phyloP scores from a whole-genome alignment of 1,140 invertebrate genomes.

The Dendroctonus ponderosae region DNA sequence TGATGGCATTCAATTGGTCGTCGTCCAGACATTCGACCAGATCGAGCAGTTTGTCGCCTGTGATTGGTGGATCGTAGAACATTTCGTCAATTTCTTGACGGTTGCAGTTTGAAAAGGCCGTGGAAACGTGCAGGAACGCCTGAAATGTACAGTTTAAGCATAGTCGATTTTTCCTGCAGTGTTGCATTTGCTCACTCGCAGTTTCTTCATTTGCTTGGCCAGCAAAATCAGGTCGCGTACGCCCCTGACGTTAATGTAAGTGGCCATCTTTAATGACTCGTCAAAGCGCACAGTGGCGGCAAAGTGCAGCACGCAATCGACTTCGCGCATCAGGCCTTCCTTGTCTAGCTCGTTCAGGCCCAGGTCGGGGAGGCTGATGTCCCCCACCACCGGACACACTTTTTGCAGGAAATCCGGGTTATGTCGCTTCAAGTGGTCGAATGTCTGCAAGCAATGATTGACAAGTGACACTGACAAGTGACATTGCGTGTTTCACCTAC shows the following conservation, averaged over 20 bases:
- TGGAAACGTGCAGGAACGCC: constrained; percentile 64
- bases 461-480: neutral
- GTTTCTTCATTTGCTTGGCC: constrained; percentile 62
- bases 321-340: constrained; percentile 60
- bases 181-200: constrained; percentile 27
- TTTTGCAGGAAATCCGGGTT: constrained; percentile 64
- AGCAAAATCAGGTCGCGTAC: constrained; percentile 63
- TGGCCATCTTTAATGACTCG: constrained; percentile 64
- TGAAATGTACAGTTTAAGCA: constrained; percentile 32
- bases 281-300: constrained; percentile 72
- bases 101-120: constrained; percentile 63
- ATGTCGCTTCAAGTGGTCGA: constrained; percentile 37
- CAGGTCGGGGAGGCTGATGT: constrained; percentile 61
- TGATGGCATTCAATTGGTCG: constrained; percentile 62
- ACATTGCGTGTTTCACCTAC: constrained; percentile 51
- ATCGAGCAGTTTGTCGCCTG: constrained; percentile 58
- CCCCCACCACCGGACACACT: constrained; percentile 61
- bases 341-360: constrained; percentile 60
- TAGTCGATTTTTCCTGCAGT: too few species aligned
- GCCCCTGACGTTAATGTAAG: constrained; percentile 68
- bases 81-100: constrained; percentile 57
- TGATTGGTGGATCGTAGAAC: constrained; percentile 57
- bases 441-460: constrained; percentile 28
- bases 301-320: constrained; percentile 57
- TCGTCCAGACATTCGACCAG: constrained; percentile 40